These are phyloP conservation scores for Eretmocerus hayati DNA, from an alignment of 2,888 invertebrate genomes.

Conservation along the genomic window DNA sequence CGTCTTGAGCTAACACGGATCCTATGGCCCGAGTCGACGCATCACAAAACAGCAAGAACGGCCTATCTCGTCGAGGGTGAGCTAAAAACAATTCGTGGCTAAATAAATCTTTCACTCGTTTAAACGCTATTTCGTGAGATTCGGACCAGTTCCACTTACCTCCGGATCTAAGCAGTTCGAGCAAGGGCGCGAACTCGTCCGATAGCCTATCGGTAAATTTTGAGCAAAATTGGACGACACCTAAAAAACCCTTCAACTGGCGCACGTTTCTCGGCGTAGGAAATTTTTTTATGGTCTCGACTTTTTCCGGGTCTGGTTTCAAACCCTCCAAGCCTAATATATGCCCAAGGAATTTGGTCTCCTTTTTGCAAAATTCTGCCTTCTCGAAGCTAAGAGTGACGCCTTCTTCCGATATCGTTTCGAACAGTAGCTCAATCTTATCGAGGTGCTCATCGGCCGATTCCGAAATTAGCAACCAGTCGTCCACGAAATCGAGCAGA, in stretches of 20 bases:
- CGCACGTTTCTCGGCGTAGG: neutral
- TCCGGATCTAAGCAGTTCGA: slow-evolving; percentile 8
- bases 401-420: neutral
- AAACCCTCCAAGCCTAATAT: neutral
- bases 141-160: slow-evolving; percentile 14
- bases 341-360: neutral
- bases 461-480: neutral
- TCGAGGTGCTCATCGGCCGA: neutral
- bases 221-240: neutral
- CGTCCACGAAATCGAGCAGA: neutral
- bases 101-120: neutral
- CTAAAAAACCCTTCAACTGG: neutral
- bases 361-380: neutral
- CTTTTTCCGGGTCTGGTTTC: neutral
- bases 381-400: neutral
- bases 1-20: slow-evolving; percentile 7
- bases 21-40: slow-evolving; percentile 20
- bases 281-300: neutral
- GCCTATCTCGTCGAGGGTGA: slow-evolving; percentile 2
- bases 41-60: slow-evolving; percentile 4
- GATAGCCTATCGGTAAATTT: neutral
- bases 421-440: neutral
- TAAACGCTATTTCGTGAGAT: slow-evolving; percentile 10
- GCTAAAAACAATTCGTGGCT: neutral
- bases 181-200: neutral